Base-by-base conservation (phyloP, 2,888 invertebrate species). In the Pegoplata infirma region DNA sequence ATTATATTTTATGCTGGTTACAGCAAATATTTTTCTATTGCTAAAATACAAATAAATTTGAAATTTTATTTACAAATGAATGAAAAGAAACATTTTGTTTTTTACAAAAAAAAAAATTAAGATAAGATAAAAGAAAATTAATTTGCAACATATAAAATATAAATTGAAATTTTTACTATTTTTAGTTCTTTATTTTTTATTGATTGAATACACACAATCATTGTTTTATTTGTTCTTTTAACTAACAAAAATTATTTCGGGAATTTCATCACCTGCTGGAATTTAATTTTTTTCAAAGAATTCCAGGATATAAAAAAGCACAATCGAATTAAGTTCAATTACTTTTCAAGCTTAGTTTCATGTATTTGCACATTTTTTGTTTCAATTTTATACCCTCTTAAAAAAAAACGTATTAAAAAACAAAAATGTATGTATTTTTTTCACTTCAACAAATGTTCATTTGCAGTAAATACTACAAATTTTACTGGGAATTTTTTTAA, bases 281-380 rank as follows among this genome's bases (percentile, higher is more conserved):
- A 36, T 49, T 51, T 0, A 51, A n/a, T 53, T 32, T 32, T 58
- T 58, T 55, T 28, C 8, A 36, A 23, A 14, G 28, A 69, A 49
- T 25, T 28, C 3, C 8, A 51, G 5, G 17, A n/a, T 28, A 36
- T 10, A 56, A 40, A 47, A 40, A 32, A 28, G 58, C 74, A 55
- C 66, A 82, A 81, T 81, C 80, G 80, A 82, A 82, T 82, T 79
- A 81, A 80, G 80, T 82, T 82, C 82, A 82, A 82, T 82, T 82
- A 81, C 77, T 73, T 80, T 80, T 74, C 71, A 68, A 69, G 69
- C 68, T 76, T 73, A 59, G 49, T 73, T 72, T 75, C 69, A 61
- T 64, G 69, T 76, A 61, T 53, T 67, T 14, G 0, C 32, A 4
- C 12, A 0, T 16, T 17, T 12, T 28, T 74, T 69, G 3, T 77